A percentile compares a stretch with the other conserved stretches of the same genome.
phyloP scores from a whole-genome alignment of 2,797 vertebrate genomes.

The Sebastes diaconus region DNA sequence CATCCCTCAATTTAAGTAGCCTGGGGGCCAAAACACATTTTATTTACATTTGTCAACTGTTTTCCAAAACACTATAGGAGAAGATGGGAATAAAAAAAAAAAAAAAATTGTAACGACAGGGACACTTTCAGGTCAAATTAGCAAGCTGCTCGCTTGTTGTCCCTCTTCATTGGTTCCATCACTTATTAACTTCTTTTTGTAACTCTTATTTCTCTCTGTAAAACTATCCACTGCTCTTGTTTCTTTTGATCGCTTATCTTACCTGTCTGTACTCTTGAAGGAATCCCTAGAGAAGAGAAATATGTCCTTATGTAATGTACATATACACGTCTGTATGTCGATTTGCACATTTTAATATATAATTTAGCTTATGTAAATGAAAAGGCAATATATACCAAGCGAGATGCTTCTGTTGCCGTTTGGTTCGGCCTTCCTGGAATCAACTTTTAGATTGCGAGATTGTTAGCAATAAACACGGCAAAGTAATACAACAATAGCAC shows the following conservation, averaged over 20 bases:
- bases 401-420: conserved; percentile 21
- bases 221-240: background rate
- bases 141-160: conserved; percentile 15
- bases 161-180: background rate
- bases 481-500: conserved; percentile 44
- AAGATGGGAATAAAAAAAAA: background rate
- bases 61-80: conserved; percentile 46
- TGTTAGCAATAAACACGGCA: conserved; percentile 38
- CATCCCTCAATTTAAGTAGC: conserved; percentile 86
- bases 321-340: conserved; percentile 44
- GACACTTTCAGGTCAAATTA: background rate
- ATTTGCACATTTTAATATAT: conserved; percentile 85
- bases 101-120: background rate
- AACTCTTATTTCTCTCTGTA: background rate
- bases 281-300: conserved; percentile 34
- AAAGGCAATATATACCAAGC: conserved; percentile 26
- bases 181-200: background rate
- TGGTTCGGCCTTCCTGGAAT: conserved; percentile 5
- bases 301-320: conserved; percentile 23
- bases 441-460: conserved; percentile 19
- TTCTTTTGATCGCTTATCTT: background rate
- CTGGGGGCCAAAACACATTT: background rate
- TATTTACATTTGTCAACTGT: background rate
- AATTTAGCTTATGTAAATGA: conserved; percentile 57
- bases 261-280: conserved; percentile 14